A percentile compares a stretch with the other conserved stretches of the same genome.
Evolutionary conservation across 2,797 vertebrate genomes (phyloP).

Genomic region (Microchirus variegatus): DNA sequence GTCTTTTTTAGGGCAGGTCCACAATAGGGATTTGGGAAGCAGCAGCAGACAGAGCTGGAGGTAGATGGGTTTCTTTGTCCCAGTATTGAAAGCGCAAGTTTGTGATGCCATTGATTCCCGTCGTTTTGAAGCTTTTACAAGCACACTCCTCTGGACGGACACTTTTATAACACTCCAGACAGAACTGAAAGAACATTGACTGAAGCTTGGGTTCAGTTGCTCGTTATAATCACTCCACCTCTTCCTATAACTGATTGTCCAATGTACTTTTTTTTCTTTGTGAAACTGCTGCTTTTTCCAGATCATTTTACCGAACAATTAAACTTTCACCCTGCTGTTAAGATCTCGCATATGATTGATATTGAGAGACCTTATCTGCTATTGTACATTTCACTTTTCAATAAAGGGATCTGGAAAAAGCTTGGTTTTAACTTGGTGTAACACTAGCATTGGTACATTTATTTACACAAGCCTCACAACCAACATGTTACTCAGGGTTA

Average conservation of each 20-base stretch:
- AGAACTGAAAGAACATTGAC: neutral
- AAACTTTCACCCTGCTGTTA: too few species aligned
- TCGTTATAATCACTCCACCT: neutral
- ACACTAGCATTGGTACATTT: neutral
- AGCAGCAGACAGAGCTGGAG: neutral
- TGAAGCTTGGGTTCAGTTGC: neutral
- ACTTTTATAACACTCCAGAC: slow-evolving; percentile 7
- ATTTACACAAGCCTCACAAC: slow-evolving; percentile 2
- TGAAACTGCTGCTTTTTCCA: too few species aligned
- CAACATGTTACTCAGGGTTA: neutral
- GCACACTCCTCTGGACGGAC: neutral
- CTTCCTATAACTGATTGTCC: too few species aligned
- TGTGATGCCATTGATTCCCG: neutral
- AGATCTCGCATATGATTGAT: too few species aligned
- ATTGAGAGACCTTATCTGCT: too few species aligned
- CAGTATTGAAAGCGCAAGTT: neutral
- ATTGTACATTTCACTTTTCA: too few species aligned
- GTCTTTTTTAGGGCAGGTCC: neutral
- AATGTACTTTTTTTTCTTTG: too few species aligned
- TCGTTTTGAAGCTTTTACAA: neutral
- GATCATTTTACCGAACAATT: too few species aligned
- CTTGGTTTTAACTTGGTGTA: too few species aligned
- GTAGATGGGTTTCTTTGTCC: neutral
- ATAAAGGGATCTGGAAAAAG: too few species aligned
- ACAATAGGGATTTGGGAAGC: neutral